Conservation (phyloP, 2,113 vertebrate species). For the Oryzias woworae region DNA sequence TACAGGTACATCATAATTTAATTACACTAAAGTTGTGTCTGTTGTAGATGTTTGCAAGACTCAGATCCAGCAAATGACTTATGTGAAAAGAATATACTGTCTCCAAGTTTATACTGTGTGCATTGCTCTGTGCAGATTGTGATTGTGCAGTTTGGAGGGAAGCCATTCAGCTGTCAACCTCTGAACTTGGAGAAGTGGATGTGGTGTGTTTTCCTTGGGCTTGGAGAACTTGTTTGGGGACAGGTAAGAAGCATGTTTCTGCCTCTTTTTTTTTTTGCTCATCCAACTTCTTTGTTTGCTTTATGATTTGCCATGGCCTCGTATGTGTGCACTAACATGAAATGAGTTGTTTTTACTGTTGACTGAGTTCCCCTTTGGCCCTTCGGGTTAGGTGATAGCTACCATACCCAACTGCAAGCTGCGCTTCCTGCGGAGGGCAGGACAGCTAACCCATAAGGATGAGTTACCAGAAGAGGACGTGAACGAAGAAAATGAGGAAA, state of each 20-base stretch:
- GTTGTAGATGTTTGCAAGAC: neutral
- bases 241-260: slow-evolving; percentile 81
- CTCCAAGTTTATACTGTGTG: neutral
- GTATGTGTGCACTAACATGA: neutral
- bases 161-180: slow-evolving; percentile 96
- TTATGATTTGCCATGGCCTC: neutral
- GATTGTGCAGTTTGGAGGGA: slow-evolving; percentile 97
- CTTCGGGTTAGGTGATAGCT: slow-evolving; percentile 85
- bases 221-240: slow-evolving; percentile 97
- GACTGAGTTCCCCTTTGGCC: slow-evolving; percentile 12
- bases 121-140: slow-evolving; percentile 80
- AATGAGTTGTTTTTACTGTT: too few relatives aligned
- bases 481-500: slow-evolving; percentile 96
- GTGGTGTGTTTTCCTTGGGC: slow-evolving; percentile 97
- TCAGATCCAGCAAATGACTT: neutral
- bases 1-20: slow-evolving; percentile 82
- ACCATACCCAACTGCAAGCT: slow-evolving; percentile 92
- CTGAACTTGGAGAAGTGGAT: slow-evolving; percentile 96
- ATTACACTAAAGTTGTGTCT: neutral
- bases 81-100: neutral
- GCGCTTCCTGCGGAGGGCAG: slow-evolving; percentile 93
- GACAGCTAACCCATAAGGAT: slow-evolving; percentile 90
- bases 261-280: slow-evolving; percentile 3
- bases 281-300: neutral
- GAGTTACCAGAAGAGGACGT: slow-evolving; percentile 91